Conservation (phyloP, 2,888 invertebrate species). For the Brachyptera putata region DNA sequence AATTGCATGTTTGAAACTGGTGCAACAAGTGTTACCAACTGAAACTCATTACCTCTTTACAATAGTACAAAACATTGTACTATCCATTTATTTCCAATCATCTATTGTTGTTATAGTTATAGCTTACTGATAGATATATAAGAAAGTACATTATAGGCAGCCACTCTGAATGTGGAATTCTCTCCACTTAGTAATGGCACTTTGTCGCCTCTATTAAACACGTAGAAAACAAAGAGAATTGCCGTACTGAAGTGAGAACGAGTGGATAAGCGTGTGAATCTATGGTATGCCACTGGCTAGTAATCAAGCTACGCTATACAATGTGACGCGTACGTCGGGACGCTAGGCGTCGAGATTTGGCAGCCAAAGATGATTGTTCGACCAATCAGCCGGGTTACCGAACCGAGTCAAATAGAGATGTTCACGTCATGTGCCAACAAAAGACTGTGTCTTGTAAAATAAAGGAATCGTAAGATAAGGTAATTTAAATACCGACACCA, state of each 20-base stretch:
- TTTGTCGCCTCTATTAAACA: background rate
- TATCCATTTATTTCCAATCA: constrained; percentile 1
- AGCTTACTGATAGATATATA: background rate
- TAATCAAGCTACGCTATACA: too few relatives aligned
- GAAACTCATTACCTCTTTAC: background rate
- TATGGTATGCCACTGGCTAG: background rate
- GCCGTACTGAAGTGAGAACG: too few relatives aligned
- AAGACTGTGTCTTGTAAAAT: constrained; percentile 6
- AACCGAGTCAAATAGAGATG: constrained; percentile 7
- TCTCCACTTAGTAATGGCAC: constrained; percentile 15
- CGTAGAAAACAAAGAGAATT: background rate
- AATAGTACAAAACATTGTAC: background rate
- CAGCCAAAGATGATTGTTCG: constrained; percentile 16
- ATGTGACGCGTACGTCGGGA: background rate
- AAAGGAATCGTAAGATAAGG: constrained; percentile 7
- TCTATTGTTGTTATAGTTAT: background rate
- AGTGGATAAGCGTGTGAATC: background rate
- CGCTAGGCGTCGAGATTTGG: constrained; percentile 1
- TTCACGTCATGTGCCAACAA: constrained; percentile 2
- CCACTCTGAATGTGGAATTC: constrained; percentile 15
- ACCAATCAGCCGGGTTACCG: constrained; percentile 17
- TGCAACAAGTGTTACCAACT: too few relatives aligned
- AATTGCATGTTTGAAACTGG: too few relatives aligned
- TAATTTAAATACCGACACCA: constrained; percentile 19
- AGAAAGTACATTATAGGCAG: too few relatives aligned